phyloP scores from a whole-genome alignment of 2,888 invertebrate genomes.

The Helicoverpa assulta region DNA sequence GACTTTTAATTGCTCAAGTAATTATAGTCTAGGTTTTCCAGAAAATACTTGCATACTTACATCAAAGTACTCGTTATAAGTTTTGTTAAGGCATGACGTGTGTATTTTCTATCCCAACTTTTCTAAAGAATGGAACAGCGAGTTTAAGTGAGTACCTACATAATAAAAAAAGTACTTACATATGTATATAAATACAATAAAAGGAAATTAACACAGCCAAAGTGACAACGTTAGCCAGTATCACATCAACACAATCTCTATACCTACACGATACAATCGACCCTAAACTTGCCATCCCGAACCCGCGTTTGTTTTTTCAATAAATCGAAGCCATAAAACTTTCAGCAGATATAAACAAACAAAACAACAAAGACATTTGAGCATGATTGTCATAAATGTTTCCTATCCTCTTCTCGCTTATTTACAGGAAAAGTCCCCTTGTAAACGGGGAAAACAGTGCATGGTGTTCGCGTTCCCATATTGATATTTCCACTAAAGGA shows the following conservation, averaged over 20 bases:
- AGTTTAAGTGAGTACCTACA: too few species aligned
- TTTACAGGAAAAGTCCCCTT: constrained; percentile 47
- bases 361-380: constrained; percentile 31
- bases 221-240: neutral
- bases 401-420: constrained; percentile 44
- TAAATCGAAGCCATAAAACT: neutral
- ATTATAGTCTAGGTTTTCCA: constrained; percentile 32
- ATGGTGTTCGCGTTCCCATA: constrained; percentile 22
- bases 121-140: too few species aligned
- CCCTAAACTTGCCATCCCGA: neutral
- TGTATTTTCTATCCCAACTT: too few species aligned
- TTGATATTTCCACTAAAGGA: constrained; percentile 63
- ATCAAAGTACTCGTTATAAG: too few species aligned
- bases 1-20: constrained; percentile 39
- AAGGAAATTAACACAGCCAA: too few species aligned
- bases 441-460: constrained; percentile 28
- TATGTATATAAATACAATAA: too few species aligned
- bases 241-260: neutral
- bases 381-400: constrained; percentile 52
- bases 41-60: neutral
- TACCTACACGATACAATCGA: neutral
- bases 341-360: neutral
- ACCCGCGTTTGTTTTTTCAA: neutral
- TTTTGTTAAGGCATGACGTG: too few species aligned
- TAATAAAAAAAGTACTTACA: too few species aligned